Percentiles rank a stretch among this genome's conserved stretches.
Conservation (phyloP, 2,113 vertebrate genomes). For the Lasiurus cinereus region DNA sequence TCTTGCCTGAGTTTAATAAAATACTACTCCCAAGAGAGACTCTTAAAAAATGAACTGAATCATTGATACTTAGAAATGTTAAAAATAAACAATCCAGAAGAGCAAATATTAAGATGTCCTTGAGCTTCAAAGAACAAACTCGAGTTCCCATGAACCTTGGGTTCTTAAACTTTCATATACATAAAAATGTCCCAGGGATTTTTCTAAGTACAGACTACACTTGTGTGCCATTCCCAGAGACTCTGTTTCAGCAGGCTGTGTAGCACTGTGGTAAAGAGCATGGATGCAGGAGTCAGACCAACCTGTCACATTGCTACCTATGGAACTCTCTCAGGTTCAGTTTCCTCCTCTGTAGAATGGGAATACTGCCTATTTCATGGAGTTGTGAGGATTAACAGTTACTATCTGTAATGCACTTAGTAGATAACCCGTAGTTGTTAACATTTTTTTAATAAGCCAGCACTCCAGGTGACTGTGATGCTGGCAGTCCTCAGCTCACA, state of each 20-base stretch:
- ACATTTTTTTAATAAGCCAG: not conserved
- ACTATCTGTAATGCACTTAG: not conserved
- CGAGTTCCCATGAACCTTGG: not conserved
- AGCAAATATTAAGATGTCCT: constrained; percentile 17
- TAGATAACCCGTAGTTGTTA: not conserved
- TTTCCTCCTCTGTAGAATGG: not conserved
- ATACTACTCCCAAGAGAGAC: not conserved
- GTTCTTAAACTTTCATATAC: not conserved
- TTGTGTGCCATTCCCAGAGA: not conserved
- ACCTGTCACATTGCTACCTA: not conserved
- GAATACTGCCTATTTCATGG: not conserved
- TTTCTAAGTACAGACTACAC: not conserved
- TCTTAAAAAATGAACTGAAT: constrained; percentile 1
- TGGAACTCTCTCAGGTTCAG: not conserved
- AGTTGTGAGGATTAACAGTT: not conserved
- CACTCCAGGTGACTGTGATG: not conserved
- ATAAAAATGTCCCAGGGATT: not conserved
- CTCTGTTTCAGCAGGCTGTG: not conserved
- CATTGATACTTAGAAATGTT: not conserved
- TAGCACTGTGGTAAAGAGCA: not conserved
- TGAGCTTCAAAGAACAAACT: constrained; percentile 37
- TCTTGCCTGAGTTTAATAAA: not conserved
- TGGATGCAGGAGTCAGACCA: not conserved
- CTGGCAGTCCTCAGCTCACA: not conserved
- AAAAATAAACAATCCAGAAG: constrained; percentile 20